Evolutionary conservation across 2,113 vertebrate species (phyloP).

Genomic region (Acrocephalus kingi): DNA sequence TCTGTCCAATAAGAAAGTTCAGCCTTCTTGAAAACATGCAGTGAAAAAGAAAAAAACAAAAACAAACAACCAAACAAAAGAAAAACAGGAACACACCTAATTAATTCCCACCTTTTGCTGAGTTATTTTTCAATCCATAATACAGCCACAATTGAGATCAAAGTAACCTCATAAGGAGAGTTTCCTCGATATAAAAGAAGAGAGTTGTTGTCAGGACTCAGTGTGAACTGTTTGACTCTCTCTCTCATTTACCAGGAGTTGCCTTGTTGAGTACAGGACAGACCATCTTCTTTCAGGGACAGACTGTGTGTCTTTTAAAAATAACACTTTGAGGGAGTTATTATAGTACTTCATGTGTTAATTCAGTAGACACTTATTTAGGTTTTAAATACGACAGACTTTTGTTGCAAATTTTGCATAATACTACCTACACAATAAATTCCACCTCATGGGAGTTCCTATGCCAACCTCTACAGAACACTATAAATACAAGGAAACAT

Average conservation of each 20-base stretch:
- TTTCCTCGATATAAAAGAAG: conserved; percentile 43
- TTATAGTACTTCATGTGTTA: background rate
- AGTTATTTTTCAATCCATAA: conserved; percentile 56
- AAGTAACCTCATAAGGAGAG: conserved; percentile 39
- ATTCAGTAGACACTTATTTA: background rate
- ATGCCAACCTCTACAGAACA: background rate
- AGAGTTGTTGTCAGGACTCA: conserved; percentile 25
- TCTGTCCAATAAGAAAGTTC: background rate
- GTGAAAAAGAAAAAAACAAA: background rate
- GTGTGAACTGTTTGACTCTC: background rate
- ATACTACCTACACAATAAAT: background rate
- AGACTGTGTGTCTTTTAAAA: background rate
- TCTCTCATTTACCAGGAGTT: background rate
- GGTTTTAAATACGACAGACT: background rate
- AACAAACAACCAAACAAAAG: background rate
- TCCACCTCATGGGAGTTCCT: background rate
- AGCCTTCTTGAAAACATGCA: conserved; percentile 21
- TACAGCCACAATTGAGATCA: conserved; percentile 24
- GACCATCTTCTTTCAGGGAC: background rate
- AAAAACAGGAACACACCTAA: conserved; percentile 11
- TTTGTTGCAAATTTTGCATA: background rate
- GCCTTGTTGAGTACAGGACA: background rate
- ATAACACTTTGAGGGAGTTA: background rate
- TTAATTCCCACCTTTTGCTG: conserved; percentile 36
- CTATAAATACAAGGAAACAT: background rate